Base-by-base conservation (phyloP, 2,113 vertebrate species). In the Odontophorus gujanensis region DNA sequence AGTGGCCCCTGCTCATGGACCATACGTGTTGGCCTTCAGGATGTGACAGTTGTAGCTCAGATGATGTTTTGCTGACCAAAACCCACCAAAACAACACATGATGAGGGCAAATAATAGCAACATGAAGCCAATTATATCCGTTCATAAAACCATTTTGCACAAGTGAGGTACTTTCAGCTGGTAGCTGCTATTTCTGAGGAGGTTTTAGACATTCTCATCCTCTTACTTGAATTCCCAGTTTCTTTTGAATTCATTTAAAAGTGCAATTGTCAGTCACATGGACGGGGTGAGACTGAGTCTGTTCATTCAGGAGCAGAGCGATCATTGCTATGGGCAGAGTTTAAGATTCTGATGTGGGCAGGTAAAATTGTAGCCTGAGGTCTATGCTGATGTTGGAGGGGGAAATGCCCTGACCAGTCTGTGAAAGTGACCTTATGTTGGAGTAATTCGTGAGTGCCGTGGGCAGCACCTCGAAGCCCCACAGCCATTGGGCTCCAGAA, bases 81-180 rank as follows among this genome's bases (percentile, higher is more conserved):
- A 85, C 45, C 16, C 13, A 43, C 26, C 17, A 7, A 55, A 84
- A 2, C 40, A 76, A 5, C 28, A 7, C 7, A 5, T 2, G 13
- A 2, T 2, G 20, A 26, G 65, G 57, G 25, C n/a, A 53, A 57
- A 80, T 38, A 77, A 50, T 2, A 36, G 40, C 11, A 8, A 1
- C 32, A 13, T 36, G 62, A 94, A 87, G 19, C 22, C 0, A 58
- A 7, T 76, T 51, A 16, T 1, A 30, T 32, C n/a, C 20, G 24
- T 66, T 87, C 15, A n/a, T 42, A 28, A 69, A 16, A 36, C 50
- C 6, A 0, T 42, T 84, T 92, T 69, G 53, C 12, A 9, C n/a
- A 25, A 8, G 1, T 13, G 7, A 48, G 45, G 18, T 9, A 0
- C 36, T 65, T 40, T 10, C 9, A 69, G 28, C 57, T 0, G 1